Evolutionary conservation across 2,888 invertebrate genomes (phyloP).

Genomic region (Mesodorylaimus sp.): DNA sequence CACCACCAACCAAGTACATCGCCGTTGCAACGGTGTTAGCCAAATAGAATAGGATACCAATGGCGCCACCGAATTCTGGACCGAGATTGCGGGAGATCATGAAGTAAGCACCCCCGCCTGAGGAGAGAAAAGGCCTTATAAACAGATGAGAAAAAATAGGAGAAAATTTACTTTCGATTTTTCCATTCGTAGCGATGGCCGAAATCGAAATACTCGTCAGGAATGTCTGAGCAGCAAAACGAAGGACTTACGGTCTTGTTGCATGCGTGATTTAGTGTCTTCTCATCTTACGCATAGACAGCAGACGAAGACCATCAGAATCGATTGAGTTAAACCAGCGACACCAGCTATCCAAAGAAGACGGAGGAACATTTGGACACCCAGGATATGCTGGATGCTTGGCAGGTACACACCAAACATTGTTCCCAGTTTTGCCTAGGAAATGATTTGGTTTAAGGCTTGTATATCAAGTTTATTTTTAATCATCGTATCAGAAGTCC

Average conservation of each 20-base stretch:
- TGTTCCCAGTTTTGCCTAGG: slow-evolving; percentile 89
- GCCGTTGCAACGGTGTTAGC: slow-evolving; percentile 89
- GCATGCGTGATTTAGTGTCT: neutral
- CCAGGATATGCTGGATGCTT: slow-evolving; percentile 98
- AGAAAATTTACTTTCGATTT: slow-evolving; percentile 41
- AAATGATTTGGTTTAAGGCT: no score
- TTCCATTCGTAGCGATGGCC: slow-evolving; percentile 94
- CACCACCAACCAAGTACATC: slow-evolving; percentile 80
- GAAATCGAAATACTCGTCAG: slow-evolving; percentile 73
- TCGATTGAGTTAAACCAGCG: slow-evolving; percentile 79
- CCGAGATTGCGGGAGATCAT: slow-evolving; percentile 80
- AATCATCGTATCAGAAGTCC: no score
- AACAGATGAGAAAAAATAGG: neutral
- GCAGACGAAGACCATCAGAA: slow-evolving; percentile 69
- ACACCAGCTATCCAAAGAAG: slow-evolving; percentile 97
- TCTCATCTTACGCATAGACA: slow-evolving; percentile 33
- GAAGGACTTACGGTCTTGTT: neutral
- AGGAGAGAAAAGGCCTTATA: slow-evolving; percentile 27
- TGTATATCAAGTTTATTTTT: no score
- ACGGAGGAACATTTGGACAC: slow-evolving; percentile 95
- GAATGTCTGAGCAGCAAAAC: slow-evolving; percentile 13
- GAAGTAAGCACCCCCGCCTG: slow-evolving; percentile 92
- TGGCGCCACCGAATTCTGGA: slow-evolving; percentile 96
- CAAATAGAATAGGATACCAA: slow-evolving; percentile 90
- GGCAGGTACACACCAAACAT: slow-evolving; percentile 93